A percentile compares a stretch with the other conserved stretches of the same genome.
Evolutionary conservation across 2,888 invertebrate genomes (phyloP).

Genomic region (Lasioglossum figueresi): DNA sequence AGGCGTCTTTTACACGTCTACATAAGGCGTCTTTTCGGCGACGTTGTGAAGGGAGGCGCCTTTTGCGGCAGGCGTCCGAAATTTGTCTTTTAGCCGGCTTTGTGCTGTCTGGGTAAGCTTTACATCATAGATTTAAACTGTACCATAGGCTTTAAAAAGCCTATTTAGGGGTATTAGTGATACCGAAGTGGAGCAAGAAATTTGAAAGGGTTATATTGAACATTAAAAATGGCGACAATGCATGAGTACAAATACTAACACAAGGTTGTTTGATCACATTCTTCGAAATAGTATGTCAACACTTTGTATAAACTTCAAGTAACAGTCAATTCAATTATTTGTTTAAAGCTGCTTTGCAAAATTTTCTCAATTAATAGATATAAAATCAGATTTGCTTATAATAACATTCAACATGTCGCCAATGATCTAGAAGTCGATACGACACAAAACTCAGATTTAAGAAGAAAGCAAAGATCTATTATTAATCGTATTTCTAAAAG

Average conservation of each 20-base stretch:
- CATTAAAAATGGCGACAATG: neutral
- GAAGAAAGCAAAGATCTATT: neutral
- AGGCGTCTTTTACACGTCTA: too few species aligned
- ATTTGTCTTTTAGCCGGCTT: too few species aligned
- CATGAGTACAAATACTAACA: neutral
- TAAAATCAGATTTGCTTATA: neutral
- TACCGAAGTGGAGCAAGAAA: neutral
- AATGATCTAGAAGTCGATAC: neutral
- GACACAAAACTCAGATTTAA: neutral
- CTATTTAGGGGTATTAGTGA: neutral
- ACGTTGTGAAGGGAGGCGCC: too few species aligned
- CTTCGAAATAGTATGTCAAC: neutral
- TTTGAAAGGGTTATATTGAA: neutral
- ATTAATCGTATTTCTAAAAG: neutral
- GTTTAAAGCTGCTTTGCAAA: neutral
- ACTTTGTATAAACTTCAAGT: neutral
- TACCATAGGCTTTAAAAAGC: neutral
- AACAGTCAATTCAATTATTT: neutral
- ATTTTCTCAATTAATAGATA: neutral
- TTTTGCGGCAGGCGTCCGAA: too few species aligned
- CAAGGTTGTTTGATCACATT: neutral
- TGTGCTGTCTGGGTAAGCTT: too few species aligned
- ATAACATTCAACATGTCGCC: neutral
- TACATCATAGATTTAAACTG: neutral
- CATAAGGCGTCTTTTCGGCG: too few species aligned